These are phyloP conservation scores for Zoanthus gigantus DNA, from an alignment of 92 coral and sea anemone genomes.

Conservation along the genomic window DNA sequence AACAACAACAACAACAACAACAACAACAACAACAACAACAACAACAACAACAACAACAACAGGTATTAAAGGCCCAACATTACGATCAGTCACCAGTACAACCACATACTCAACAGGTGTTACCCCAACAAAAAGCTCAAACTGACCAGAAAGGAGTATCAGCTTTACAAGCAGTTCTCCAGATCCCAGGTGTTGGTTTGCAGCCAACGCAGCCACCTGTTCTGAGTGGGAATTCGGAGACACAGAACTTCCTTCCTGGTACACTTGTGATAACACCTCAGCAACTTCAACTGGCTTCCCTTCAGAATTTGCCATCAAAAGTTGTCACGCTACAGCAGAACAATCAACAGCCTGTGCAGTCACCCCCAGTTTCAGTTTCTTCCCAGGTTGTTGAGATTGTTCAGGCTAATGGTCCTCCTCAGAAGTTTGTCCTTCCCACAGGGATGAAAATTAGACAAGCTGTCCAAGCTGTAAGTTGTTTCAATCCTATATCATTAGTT, in stretches of 20 bases:
- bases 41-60: slow-evolving; percentile 11
- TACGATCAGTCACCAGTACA: slow-evolving; percentile 46
- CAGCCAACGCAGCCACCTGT: slow-evolving; percentile 15
- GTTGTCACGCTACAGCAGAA: slow-evolving; percentile 35
- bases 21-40: slow-evolving; percentile 10
- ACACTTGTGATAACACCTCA: slow-evolving; percentile 39
- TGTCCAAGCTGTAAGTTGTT: slow-evolving; percentile 16
- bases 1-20: slow-evolving; percentile 6
- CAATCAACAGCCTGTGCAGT: slow-evolving; percentile 4
- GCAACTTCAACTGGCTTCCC: slow-evolving; percentile 18
- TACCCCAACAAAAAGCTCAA: slow-evolving; percentile 38
- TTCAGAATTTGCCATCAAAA: slow-evolving; percentile 19
- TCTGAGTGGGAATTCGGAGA: not conserved
- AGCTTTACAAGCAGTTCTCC: slow-evolving; percentile 15
- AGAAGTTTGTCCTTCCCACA: slow-evolving; percentile 61
- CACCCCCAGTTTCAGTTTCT: not conserved
- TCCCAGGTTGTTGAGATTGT: slow-evolving; percentile 61
- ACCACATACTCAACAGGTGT: slow-evolving; percentile 40
- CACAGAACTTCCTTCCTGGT: slow-evolving; percentile 20
- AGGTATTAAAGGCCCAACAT: slow-evolving; percentile 10
- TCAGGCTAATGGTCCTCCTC: slow-evolving; percentile 59
- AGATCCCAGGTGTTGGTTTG: not conserved
- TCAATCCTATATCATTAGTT: not conserved
- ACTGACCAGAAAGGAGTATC: slow-evolving; percentile 2
- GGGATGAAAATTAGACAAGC: slow-evolving; percentile 58